Evolutionary conservation across 2,797 vertebrate species (phyloP).

Genomic region (Sebastes iracundus): DNA sequence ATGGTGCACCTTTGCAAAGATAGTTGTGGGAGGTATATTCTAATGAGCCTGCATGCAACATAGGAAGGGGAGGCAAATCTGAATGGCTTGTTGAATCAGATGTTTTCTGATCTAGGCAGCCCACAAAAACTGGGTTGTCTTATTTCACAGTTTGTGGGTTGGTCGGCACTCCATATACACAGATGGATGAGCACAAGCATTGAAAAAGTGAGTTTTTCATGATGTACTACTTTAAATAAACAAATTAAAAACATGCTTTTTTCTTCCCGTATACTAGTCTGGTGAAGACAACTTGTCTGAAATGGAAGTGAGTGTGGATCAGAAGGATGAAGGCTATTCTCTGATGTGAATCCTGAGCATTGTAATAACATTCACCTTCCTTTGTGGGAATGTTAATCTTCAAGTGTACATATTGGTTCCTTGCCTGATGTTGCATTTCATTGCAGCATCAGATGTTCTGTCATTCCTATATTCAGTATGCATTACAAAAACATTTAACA

Average conservation of each 20-base stretch:
- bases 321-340: background rate
- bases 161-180: too few relatives aligned
- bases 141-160: too few relatives aligned
- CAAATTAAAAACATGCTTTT: too few relatives aligned
- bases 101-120: too few relatives aligned
- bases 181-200: background rate
- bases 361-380: background rate
- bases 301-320: background rate
- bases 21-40: too few relatives aligned
- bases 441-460: background rate
- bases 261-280: too few relatives aligned
- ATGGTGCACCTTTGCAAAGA: too few relatives aligned
- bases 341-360: background rate
- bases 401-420: background rate
- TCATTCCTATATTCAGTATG: background rate
- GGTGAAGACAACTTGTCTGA: background rate
- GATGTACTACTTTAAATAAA: too few relatives aligned
- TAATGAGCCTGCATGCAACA: too few relatives aligned
- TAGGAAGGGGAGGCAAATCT: too few relatives aligned
- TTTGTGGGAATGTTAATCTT: background rate
- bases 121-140: too few relatives aligned
- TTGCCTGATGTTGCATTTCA: background rate
- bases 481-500: background rate
- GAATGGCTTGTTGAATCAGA: too few relatives aligned
- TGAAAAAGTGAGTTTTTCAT: background rate